These are phyloP conservation scores for Drosophila austrosaltans DNA, from an alignment of 2,888 invertebrate species.

Conservation along the genomic window DNA sequence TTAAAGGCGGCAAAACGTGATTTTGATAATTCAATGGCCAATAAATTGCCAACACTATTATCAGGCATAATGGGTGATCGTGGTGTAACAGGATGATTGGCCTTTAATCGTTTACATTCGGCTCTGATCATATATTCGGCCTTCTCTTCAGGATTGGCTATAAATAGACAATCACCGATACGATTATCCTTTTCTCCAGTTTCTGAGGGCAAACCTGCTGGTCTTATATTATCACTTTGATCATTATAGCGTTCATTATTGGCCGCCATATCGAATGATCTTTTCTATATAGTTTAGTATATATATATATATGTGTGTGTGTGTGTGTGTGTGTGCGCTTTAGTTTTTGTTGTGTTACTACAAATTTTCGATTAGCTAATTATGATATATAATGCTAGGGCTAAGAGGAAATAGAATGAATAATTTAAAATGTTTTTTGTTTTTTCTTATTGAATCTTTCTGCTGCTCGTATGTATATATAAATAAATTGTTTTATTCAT, in stretches of 20 bases:
- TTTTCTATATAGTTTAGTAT: background rate
- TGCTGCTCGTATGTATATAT: constrained; percentile 46
- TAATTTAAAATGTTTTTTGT: too few relatives aligned
- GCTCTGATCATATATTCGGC: constrained; percentile 67
- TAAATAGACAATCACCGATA: constrained; percentile 40
- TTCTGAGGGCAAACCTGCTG: constrained; percentile 61
- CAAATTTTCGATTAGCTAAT: background rate
- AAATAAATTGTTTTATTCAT: constrained; percentile 63
- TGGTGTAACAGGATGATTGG: background rate
- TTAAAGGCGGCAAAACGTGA: constrained; percentile 77
- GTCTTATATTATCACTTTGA: constrained; percentile 55
- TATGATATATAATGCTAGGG: background rate
- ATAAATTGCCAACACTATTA: constrained; percentile 60
- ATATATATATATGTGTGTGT: background rate
- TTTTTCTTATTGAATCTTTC: too few relatives aligned
- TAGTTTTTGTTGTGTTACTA: background rate
- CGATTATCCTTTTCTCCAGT: constrained; percentile 7
- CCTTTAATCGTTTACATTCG: constrained; percentile 41
- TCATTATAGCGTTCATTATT: constrained; percentile 64
- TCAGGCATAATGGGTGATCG: constrained; percentile 49
- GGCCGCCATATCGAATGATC: constrained; percentile 52
- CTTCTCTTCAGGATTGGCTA: constrained; percentile 61
- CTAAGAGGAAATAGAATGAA: background rate
- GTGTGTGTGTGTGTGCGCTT: background rate
- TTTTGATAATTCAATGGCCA: constrained; percentile 72